These are phyloP conservation scores for Nowickia ferox DNA, from an alignment of 2,888 invertebrate species.

Conservation along the genomic window DNA sequence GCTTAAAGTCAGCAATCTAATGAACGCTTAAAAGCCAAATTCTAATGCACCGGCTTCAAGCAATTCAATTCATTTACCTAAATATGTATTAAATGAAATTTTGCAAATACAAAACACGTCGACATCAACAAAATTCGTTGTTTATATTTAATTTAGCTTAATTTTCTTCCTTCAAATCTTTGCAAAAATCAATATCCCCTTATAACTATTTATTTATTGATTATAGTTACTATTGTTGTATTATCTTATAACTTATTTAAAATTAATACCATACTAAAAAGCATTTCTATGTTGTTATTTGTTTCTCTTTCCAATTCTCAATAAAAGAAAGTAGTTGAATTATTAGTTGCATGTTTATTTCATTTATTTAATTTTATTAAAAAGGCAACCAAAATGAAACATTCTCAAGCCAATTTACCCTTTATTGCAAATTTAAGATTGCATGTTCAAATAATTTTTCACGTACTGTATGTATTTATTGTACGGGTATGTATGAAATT, in stretches of 20 bases:
- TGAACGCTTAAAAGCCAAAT: slow-evolving; percentile 49
- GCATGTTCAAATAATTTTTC: slow-evolving; percentile 44
- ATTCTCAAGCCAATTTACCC: not conserved
- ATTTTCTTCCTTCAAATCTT: slow-evolving; percentile 28
- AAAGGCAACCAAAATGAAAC: slow-evolving; percentile 6
- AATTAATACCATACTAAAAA: slow-evolving; percentile 5
- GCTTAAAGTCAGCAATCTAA: slow-evolving; percentile 57
- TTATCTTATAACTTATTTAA: slow-evolving; percentile 37
- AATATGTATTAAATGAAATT: slow-evolving; percentile 4
- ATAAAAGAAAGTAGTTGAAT: slow-evolving; percentile 28
- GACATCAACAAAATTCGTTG: slow-evolving; percentile 15
- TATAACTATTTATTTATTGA: slow-evolving; percentile 20
- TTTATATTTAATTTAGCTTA: slow-evolving; percentile 29
- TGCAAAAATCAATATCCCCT: not conserved
- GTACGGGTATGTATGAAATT: too few relatives aligned
- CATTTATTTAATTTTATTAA: slow-evolving; percentile 29
- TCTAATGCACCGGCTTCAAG: slow-evolving; percentile 60
- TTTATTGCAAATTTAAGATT: slow-evolving; percentile 6
- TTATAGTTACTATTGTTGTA: slow-evolving; percentile 27
- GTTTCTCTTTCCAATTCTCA: slow-evolving; percentile 43
- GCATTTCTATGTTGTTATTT: slow-evolving; percentile 42
- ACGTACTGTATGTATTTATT: not conserved
- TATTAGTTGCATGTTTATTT: slow-evolving; percentile 52
- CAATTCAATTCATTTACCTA: slow-evolving; percentile 43
- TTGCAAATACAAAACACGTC: not conserved